Percentiles rank a stretch among this genome's conserved stretches.
Evolutionary conservation across 2,113 vertebrate species (phyloP).

Genomic region (Panthera leo): DNA sequence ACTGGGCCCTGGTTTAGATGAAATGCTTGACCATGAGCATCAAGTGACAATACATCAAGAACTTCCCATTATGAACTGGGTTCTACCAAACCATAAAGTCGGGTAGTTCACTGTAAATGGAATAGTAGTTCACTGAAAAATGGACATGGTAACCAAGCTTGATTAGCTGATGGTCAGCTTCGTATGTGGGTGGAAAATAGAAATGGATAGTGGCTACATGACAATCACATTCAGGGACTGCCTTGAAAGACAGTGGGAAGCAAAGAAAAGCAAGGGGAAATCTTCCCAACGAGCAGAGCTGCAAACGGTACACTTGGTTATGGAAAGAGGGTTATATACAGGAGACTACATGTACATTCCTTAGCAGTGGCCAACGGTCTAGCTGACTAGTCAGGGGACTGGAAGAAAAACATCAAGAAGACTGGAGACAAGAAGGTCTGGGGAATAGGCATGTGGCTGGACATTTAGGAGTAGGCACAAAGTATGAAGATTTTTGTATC

Average conservation of each 20-base stretch:
- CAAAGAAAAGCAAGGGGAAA: neutral
- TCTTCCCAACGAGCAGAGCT: neutral
- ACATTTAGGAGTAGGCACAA: neutral
- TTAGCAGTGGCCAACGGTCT: neutral
- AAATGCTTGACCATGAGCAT: conserved; percentile 3
- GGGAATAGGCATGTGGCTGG: neutral
- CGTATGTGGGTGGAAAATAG: neutral
- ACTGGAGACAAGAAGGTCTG: neutral
- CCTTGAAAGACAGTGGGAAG: neutral
- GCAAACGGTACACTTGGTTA: neutral
- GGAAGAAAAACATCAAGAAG: neutral
- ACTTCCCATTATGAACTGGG: neutral
- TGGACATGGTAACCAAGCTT: neutral
- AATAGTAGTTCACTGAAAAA: neutral
- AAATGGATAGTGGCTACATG: neutral
- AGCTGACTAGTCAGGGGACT: neutral
- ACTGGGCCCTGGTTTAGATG: neutral
- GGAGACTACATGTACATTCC: neutral
- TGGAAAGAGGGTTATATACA: neutral
- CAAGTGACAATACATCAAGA: neutral
- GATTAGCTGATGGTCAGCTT: neutral
- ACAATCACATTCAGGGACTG: neutral
- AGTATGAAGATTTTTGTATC: neutral
- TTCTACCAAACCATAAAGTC: neutral
- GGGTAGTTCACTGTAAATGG: neutral